phyloP scores from a whole-genome alignment of 2,113 vertebrate species.

The Arothron firmamentum region DNA sequence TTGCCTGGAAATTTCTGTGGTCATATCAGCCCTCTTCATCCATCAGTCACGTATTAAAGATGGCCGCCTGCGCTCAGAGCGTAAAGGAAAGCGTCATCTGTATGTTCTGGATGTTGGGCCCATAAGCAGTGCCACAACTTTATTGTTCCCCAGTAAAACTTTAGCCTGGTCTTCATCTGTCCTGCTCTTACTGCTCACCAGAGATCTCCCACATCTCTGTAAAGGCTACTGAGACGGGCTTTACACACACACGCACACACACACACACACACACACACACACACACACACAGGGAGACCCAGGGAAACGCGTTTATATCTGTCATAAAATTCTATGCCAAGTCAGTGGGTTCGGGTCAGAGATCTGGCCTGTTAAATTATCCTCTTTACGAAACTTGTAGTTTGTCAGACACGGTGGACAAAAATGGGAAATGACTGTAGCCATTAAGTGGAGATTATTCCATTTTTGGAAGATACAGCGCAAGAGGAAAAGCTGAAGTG shows the following conservation, averaged over 20 bases:
- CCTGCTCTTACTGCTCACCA: background rate
- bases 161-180: background rate
- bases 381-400: conserved; percentile 3
- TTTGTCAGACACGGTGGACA: conserved; percentile 6
- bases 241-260: background rate
- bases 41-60: too few relatives aligned
- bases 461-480: background rate
- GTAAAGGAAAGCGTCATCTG: background rate
- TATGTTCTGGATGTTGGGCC: background rate
- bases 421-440: background rate
- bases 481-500: background rate
- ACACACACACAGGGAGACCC: background rate
- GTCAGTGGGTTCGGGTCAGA: conserved; percentile 14
- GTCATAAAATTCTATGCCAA: conserved; percentile 18
- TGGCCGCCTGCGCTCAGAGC: background rate
- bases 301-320: conserved; percentile 3
- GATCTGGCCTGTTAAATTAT: conserved; percentile 16
- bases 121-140: background rate
- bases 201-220: background rate
- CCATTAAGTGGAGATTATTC: background rate
- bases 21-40: too few relatives aligned
- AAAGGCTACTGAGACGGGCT: background rate
- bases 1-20: too few relatives aligned
- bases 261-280: background rate
- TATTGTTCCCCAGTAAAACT: background rate